Base-by-base conservation (phyloP, 2,888 invertebrate genomes). In the Stictocephala bisonia region DNA sequence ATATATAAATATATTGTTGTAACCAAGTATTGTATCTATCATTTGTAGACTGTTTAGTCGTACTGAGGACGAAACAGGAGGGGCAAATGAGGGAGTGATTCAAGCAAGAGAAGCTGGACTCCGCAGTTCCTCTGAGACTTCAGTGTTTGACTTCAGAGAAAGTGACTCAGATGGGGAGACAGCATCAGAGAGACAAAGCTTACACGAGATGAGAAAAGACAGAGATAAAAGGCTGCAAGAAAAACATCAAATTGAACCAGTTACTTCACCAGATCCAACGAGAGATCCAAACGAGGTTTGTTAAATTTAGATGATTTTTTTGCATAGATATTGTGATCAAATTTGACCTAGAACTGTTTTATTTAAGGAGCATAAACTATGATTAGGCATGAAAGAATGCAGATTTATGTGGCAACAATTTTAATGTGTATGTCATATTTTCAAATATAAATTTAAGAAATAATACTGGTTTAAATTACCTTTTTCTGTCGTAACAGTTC, bases 131-230 rank as follows among this genome's bases (percentile, higher is more conserved):
- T 88, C 88, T n/a, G 88, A 89, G 81, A 88, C 88, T 1, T 89
- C 88, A 22, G 88, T 90, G 44, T 90, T 90, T 81, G 90, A 90
- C 82, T 90, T 90, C 80, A 86, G 87, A 13, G 89, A 89, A 77
- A 87, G 87, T 68, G 89, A 89, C 79, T 87, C 90, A 18, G 91
- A 92, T 82, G 84, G 86, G 40, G 88, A 89, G 79, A 86, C 87
- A 11, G 86, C 86, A 4, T 81, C 90, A 24, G 91, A 91, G 83
- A 85, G 89, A 72, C 91, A 91, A 80, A 89, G 90, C 13, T 86
- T 91, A 81, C 89, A 90, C 79, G 90, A 90, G 78, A 90, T 88
- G 87, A 82, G 88, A 73, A 83, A 86, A 76, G 87, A 87, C 79
- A 81, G 88, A 76, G 86, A 86, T 79, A 84, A 88, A 75, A 87